phyloP scores from a whole-genome alignment of 1,140 invertebrate genomes.

The Coptotermes formosanus region DNA sequence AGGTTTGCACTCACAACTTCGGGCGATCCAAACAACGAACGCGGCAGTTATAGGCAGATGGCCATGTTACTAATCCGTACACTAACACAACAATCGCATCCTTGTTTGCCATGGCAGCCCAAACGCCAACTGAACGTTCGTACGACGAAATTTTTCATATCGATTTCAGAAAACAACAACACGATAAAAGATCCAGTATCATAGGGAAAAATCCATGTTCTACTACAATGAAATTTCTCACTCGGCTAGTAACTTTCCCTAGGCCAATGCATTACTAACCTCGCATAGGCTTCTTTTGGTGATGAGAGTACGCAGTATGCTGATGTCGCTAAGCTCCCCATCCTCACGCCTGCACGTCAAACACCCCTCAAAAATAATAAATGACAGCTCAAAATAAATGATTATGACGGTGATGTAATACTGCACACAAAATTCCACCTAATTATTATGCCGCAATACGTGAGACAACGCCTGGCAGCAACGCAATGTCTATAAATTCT shows the following conservation, averaged over 20 bases:
- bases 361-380: neutral
- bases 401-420: neutral
- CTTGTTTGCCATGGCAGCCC: neutral
- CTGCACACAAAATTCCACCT: neutral
- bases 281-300: neutral
- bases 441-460: neutral
- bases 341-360: neutral
- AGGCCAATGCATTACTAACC: neutral
- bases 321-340: neutral
- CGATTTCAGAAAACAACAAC: neutral
- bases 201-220: too few relatives aligned
- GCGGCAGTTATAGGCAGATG: neutral
- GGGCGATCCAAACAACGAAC: neutral
- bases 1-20: neutral
- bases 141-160: neutral
- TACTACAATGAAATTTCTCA: too few relatives aligned
- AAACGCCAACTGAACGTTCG: neutral
- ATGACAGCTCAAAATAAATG: neutral
- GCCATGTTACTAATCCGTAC: too few relatives aligned
- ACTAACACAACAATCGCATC: neutral
- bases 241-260: neutral
- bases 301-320: neutral
- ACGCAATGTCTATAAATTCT: conserved; percentile 1
- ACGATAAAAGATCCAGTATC: too few relatives aligned
- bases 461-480: neutral